Percentiles rank a stretch among this genome's conserved stretches.
These are phyloP conservation scores for Elegia similella DNA, from an alignment of 2,888 invertebrate species.

Conservation along the genomic window DNA sequence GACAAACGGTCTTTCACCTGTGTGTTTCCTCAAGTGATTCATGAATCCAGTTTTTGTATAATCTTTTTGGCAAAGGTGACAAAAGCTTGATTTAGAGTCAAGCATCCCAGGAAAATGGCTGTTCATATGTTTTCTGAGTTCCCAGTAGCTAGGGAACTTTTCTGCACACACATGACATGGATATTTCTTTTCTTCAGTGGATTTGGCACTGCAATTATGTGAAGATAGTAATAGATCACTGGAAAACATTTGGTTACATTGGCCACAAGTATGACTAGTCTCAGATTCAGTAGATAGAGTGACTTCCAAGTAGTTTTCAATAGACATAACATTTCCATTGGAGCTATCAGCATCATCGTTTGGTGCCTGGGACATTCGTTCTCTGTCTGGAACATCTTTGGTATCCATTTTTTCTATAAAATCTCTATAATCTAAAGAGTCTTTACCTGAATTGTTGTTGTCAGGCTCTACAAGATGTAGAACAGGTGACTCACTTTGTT, in stretches of 20 bases:
- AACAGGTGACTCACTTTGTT: conserved; percentile 70
- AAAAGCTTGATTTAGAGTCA: conserved; percentile 78
- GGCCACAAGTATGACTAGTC: conserved; percentile 75
- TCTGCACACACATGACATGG: conserved; percentile 78
- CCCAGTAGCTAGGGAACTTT: conserved; percentile 77
- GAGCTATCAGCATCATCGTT: conserved; percentile 73
- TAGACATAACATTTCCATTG: conserved; percentile 76
- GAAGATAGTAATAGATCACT: conserved; percentile 67
- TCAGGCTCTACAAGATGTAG: conserved; percentile 74
- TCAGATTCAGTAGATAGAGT: conserved; percentile 77
- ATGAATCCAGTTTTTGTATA: conserved; percentile 79
- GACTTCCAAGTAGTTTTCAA: conserved; percentile 78
- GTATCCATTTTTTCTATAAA: conserved; percentile 66
- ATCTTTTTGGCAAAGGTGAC: conserved; percentile 79
- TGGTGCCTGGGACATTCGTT: conserved; percentile 55
- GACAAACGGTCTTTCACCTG: conserved; percentile 77
- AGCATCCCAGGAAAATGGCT: conserved; percentile 78
- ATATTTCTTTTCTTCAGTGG: conserved; percentile 73
- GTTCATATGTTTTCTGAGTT: conserved; percentile 75
- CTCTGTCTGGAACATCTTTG: conserved; percentile 66
- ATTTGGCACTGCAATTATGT: conserved; percentile 72
- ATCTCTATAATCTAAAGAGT: conserved; percentile 64
- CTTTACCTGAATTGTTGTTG: conserved; percentile 70
- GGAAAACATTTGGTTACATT: conserved; percentile 76
- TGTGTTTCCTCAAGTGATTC: conserved; percentile 78